Evolutionary conservation across 1,140 invertebrate genomes (phyloP), one percentile per base, ranked within the genome.

Genomic region (Ceratitis capitata): DNA sequence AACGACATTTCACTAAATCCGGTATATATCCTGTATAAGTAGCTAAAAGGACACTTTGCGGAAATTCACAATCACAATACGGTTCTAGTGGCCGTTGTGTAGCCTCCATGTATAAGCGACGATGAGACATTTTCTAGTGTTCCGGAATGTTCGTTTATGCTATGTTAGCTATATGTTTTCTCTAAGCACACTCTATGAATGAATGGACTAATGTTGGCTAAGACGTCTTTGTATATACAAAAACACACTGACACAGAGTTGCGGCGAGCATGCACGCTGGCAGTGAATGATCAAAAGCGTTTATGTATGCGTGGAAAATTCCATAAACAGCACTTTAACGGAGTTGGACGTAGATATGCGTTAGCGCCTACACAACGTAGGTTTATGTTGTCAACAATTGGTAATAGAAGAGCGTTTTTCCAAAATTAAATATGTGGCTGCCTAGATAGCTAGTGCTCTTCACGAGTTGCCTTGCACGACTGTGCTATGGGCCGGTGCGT

Each of bases 61-160:
- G 90, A 23, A 91, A 90, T 26, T 45, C 53, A 84, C 90, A 91
- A 85, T 91, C 90, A 78, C 90, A 91, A 82, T 87, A 91, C 16
- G 89, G 69, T 78, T 45, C 39, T 0, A 78, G 23, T 7, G 87
- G 47, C 9, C 49, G 82, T 26, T 78, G 69, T 78, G 69, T 45
- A 78, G 39, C 39, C 39, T 23, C 23, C 4, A 78, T 45, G 39
- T 78, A 47, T 78, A 9, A n/a, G 39, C 69, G 69, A 47, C 69
- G 69, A 45, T 45, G 39, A 23, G 69, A 78, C 69, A 78, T 78
- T 45, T 78, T 78, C 14, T 23, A 12, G 23, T 14, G 7, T 47
- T 47, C 69, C 45, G 39, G 69, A 78, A 78, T 47, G 69, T 78
- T 78, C 69, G 39, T 1, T 53, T 26, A 78, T 47, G 42, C 1